These are phyloP conservation scores for Hedya salicella DNA, from an alignment of 2,888 invertebrate species.

Conservation along the genomic window DNA sequence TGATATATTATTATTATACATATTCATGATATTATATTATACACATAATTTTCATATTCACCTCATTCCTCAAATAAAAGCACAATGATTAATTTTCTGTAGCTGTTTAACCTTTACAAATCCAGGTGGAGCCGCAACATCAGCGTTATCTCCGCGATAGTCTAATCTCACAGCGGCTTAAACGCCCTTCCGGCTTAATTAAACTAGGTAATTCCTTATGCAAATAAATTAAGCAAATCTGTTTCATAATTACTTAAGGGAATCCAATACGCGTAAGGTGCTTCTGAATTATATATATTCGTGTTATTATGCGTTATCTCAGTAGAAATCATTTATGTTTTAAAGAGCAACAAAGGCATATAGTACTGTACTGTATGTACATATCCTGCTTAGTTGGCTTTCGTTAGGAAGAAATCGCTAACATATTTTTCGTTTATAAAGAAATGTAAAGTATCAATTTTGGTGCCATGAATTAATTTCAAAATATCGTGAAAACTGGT, in stretches of 20 bases:
- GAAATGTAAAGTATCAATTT: no score
- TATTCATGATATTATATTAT: no score
- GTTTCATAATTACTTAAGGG: conserved; percentile 35
- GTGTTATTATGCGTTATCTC: neutral
- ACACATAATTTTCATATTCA: neutral
- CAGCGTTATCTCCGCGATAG: conserved; percentile 26
- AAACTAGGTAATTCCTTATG: conserved; percentile 35
- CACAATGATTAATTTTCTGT: neutral
- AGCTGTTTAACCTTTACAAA: conserved; percentile 1
- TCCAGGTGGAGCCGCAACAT: neutral
- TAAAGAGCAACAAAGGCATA: no score
- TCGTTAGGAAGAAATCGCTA: no score
- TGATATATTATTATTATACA: no score
- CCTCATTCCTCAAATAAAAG: neutral
- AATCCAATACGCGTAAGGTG: neutral
- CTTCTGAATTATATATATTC: conserved; percentile 5
- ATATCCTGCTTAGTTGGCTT: no score
- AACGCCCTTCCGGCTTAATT: conserved; percentile 34
- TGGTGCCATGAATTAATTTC: no score
- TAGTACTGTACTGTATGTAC: no score
- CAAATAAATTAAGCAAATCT: conserved; percentile 41
- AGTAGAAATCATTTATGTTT: no score
- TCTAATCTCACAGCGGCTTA: conserved; percentile 24
- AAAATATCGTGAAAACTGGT: no score
- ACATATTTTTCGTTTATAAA: no score